Percentiles rank a stretch among this genome's conserved stretches.
Conservation (phyloP, 2,113 vertebrate genomes). For the Protobothrops mucrosquamatus region DNA sequence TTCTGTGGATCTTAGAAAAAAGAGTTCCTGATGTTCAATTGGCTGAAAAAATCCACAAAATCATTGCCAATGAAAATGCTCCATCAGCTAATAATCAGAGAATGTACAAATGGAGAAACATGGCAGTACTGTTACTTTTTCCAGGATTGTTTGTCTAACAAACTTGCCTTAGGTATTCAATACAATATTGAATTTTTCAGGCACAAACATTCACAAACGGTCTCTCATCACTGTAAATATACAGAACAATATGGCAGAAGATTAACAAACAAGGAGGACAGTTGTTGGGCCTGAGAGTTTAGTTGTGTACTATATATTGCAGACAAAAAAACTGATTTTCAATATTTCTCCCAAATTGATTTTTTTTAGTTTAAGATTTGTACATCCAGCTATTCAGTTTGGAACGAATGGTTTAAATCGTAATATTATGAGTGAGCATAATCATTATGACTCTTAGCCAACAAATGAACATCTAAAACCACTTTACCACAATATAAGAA, state of each 20-base stretch:
- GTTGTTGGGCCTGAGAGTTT: not conserved
- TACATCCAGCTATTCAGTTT: not conserved
- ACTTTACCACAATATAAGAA: not conserved
- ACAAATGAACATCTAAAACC: not conserved
- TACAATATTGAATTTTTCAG: not conserved
- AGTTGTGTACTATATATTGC: not conserved
- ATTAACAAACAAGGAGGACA: not conserved
- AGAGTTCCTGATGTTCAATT: not conserved
- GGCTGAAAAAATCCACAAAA: not conserved
- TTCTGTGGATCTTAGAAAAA: not conserved
- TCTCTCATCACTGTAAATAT: not conserved
- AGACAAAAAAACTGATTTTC: not conserved
- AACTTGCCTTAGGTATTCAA: not conserved
- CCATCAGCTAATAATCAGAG: not conserved
- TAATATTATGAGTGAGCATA: not conserved
- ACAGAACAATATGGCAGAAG: not conserved
- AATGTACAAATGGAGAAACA: not conserved
- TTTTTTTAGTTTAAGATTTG: not conserved
- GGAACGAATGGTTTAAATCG: not conserved
- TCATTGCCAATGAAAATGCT: not conserved
- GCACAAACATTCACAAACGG: not conserved
- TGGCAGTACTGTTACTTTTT: not conserved
- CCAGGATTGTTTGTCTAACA: not conserved
- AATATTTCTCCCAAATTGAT: not conserved
- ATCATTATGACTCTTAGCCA: not conserved